Percentiles rank a stretch among this genome's conserved stretches.
Evolutionary conservation across 2,113 vertebrate genomes (phyloP).

Genomic region (Mellivora capensis): DNA sequence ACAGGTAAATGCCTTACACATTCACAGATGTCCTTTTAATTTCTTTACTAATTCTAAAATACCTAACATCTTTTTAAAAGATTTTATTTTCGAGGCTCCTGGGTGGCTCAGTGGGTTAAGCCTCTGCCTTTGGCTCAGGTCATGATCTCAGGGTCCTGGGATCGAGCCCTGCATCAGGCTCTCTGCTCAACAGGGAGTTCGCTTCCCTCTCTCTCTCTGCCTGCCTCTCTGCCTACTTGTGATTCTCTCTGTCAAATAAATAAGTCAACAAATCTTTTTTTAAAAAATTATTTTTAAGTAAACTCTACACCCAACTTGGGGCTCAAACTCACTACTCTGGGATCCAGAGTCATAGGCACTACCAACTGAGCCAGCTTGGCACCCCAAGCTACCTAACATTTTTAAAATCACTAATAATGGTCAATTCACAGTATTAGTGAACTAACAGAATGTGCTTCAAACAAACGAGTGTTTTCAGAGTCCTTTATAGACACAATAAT

Average conservation of each 20-base stretch:
- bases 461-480: neutral
- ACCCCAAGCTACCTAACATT: neutral
- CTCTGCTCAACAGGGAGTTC: too few species aligned
- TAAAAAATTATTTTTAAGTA: neutral
- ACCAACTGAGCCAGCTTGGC: neutral
- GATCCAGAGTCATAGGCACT: neutral
- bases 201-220: too few species aligned
- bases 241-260: too few species aligned
- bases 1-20: neutral
- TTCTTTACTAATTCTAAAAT: constrained; percentile 19
- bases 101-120: too few species aligned
- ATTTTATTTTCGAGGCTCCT: neutral
- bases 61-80: neutral
- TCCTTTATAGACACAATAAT: constrained; percentile 34
- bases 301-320: neutral
- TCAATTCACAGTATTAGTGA: neutral
- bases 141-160: too few species aligned
- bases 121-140: too few species aligned
- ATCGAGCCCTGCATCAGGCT: too few species aligned
- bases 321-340: neutral
- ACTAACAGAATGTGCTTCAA: constrained; percentile 16
- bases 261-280: neutral
- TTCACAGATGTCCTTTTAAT: constrained; percentile 10
- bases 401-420: constrained; percentile 12
- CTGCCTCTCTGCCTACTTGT: too few species aligned